Evolutionary conservation across 2,888 invertebrate species (phyloP).

Genomic region (Limnephilus rhombicus): DNA sequence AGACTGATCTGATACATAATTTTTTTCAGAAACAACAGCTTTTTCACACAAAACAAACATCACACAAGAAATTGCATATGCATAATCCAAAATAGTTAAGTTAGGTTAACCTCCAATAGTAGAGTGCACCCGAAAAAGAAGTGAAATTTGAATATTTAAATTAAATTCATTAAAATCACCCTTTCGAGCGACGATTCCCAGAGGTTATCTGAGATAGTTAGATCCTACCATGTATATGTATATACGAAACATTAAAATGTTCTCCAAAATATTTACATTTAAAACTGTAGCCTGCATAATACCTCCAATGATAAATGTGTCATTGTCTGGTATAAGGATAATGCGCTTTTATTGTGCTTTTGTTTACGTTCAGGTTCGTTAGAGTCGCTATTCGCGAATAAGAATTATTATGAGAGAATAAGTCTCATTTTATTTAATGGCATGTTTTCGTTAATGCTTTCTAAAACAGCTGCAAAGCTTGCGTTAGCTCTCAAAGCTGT

Average conservation of each 20-base stretch:
- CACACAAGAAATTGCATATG: too few species aligned
- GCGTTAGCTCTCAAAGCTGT: too few species aligned
- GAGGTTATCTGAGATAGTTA: background rate
- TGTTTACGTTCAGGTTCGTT: background rate
- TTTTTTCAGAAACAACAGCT: too few species aligned
- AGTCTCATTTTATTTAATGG: background rate
- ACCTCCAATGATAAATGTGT: background rate
- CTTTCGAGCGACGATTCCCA: background rate
- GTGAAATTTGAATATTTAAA: too few species aligned
- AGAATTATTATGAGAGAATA: background rate
- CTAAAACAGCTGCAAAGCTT: background rate
- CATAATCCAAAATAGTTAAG: too few species aligned
- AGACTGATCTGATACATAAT: too few species aligned
- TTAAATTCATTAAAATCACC: too few species aligned
- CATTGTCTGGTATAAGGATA: background rate
- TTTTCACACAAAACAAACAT: too few species aligned
- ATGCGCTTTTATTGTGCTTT: background rate
- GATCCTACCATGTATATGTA: too few species aligned
- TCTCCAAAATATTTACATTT: background rate
- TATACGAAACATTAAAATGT: background rate
- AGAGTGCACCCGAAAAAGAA: too few species aligned
- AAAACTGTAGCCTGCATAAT: background rate
- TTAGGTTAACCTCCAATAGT: too few species aligned
- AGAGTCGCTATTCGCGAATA: background rate
- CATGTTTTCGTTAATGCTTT: background rate